Base-by-base conservation (phyloP, 2,888 invertebrate genomes). In the Perizoma flavofasciatum region DNA sequence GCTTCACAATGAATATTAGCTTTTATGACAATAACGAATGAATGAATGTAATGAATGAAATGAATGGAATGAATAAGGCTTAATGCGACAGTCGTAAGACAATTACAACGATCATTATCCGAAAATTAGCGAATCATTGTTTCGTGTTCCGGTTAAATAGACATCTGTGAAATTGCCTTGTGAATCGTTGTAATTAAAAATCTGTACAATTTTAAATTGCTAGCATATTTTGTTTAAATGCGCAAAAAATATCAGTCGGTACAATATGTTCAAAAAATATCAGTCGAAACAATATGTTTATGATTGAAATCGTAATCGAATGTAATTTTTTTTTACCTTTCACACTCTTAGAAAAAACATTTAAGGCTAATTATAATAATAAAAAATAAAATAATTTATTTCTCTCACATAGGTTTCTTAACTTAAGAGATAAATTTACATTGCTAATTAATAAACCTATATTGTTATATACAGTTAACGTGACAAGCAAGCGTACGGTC, bases 31-130 rank as follows among this genome's bases (percentile, higher is more conserved):
- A 22, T 22, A 22, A 22, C 22, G 48, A 51, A 33, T 52, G 52
- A 59, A 53, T 45, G 56, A 41, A 56, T 33, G 32, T 40, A 52
- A 43, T 47, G 52, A 52, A 57, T 52, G n/a, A n/a, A n/a, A n/a
- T n/a, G n/a, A 41, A 56, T 33, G 32, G 45, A 52, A 43, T 47
- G 52, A 52, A 57, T 52, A 43, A 60, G 43, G 49, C 49, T 57
- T 61, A 61, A 56, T 53, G 55, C 61, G 52, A 41, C 58, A 67
- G 53, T 78, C 75, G 71, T 73, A 77, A 77, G 78, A 82, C 82
- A 83, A 82, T 83, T 78, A 81, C 78, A 78, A 77, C 73, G 75
- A 75, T 75, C 75, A 81, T 85, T 83, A 81, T 80, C 77, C 75
- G 69, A 69, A 74, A 83, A 85, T 85, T 83, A 82, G 79, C 71